These are phyloP conservation scores for Pseudobourletiella spinata DNA, from an alignment of 1,140 invertebrate genomes.

Conservation along the genomic window DNA sequence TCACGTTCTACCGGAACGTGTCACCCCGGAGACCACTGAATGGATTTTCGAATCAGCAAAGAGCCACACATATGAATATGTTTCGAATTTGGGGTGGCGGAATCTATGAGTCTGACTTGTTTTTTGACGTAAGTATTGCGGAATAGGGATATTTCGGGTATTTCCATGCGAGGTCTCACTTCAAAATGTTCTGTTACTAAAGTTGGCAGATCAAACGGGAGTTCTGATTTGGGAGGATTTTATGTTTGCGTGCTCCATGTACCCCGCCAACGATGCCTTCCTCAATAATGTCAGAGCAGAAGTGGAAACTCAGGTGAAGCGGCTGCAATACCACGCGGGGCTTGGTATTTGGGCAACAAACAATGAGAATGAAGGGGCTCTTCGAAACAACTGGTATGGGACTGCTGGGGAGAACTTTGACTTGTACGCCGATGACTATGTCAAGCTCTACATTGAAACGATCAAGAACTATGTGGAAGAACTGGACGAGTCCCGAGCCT, in stretches of 20 bases:
- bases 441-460: slow-evolving; percentile 72
- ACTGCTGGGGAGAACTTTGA: slow-evolving; percentile 49
- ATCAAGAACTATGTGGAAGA: slow-evolving; percentile 57
- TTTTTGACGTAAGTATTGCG: slow-evolving; percentile 13
- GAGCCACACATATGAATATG: slow-evolving; percentile 83
- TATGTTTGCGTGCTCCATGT: slow-evolving; percentile 96
- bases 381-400: slow-evolving; percentile 63
- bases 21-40: slow-evolving; percentile 46
- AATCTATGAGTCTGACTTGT: slow-evolving; percentile 67
- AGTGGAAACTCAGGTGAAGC: slow-evolving; percentile 69
- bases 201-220: slow-evolving; percentile 62
- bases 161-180: not conserved
- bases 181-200: not conserved
- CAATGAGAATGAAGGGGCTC: slow-evolving; percentile 93
- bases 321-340: slow-evolving; percentile 80
- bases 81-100: slow-evolving; percentile 96
- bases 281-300: slow-evolving; percentile 64
- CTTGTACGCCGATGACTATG: slow-evolving; percentile 69
- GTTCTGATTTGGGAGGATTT: slow-evolving; percentile 89
- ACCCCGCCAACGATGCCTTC: slow-evolving; percentile 68
- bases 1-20: slow-evolving; percentile 71
- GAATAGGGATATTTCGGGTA: not conserved
- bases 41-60: slow-evolving; percentile 60
- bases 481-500: slow-evolving; percentile 56
- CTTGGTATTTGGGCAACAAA: slow-evolving; percentile 88